A percentile compares a stretch with the other conserved stretches of the same genome.
phyloP scores from a whole-genome alignment of 1,140 invertebrate species.

The Drosophila oshimai region DNA sequence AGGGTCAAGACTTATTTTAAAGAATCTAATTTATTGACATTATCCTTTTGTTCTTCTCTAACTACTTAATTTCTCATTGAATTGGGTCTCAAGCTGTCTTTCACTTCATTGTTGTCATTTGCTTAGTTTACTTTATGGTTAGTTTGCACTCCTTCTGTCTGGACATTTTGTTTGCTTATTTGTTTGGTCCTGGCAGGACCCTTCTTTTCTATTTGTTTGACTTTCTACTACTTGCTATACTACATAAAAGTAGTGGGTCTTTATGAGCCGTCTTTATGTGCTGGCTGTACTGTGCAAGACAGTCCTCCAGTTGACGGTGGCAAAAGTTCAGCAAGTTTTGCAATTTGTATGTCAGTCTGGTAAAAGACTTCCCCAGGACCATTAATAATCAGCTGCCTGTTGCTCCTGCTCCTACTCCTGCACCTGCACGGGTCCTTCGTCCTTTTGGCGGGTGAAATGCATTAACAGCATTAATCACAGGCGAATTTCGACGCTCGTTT shows the following conservation, averaged over 20 bases:
- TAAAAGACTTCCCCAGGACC: slow-evolving; percentile 9
- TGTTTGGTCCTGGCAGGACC: slow-evolving; percentile 1
- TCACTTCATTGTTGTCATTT: slow-evolving; percentile 23
- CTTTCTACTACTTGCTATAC: slow-evolving; percentile 5
- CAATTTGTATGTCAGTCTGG: slow-evolving; percentile 46
- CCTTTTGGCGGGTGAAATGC: slow-evolving; percentile 28
- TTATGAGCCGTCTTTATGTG: slow-evolving; percentile 36
- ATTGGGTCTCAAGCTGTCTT: neutral
- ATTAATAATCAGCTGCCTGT: slow-evolving; percentile 46
- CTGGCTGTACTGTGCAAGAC: slow-evolving; percentile 3
- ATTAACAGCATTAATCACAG: slow-evolving; percentile 65
- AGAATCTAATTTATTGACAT: neutral
- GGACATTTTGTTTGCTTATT: slow-evolving; percentile 44
- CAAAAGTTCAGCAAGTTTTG: slow-evolving; percentile 37
- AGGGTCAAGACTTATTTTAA: too few relatives aligned
- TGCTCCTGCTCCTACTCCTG: too few relatives aligned
- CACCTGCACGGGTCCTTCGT: neutral
- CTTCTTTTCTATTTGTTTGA: slow-evolving; percentile 5
- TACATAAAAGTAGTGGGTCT: neutral
- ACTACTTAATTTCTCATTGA: neutral
- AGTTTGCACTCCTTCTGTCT: slow-evolving; percentile 16
- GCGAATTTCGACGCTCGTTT: slow-evolving; percentile 59
- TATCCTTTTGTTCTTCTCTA: neutral
- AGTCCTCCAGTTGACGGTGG: slow-evolving; percentile 10
- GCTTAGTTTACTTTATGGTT: slow-evolving; percentile 35